Evolutionary conservation across 1,140 invertebrate genomes (phyloP).

Genomic region (Cepaea nemoralis): DNA sequence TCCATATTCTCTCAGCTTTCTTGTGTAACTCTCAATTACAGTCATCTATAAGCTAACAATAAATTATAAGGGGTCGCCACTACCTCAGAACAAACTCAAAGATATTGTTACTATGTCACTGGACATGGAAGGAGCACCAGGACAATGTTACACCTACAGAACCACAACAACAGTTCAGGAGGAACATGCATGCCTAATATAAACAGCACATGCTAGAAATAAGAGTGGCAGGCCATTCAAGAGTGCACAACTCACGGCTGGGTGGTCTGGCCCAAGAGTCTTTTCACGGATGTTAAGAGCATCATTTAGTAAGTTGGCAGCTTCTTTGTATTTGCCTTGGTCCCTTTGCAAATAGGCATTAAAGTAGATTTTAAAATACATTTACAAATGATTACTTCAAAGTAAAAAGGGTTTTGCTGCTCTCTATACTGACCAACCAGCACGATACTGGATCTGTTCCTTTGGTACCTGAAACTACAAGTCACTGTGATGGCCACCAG

Average conservation of each 20-base stretch:
- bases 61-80: no score
- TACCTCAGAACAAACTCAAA: no score
- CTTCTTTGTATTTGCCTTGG: conserved; percentile 99
- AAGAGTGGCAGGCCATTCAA: neutral
- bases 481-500: no score
- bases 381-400: neutral
- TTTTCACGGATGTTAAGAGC: conserved; percentile 98
- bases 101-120: no score
- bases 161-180: neutral
- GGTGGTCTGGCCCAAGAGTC: conserved; percentile 98
- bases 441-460: neutral
- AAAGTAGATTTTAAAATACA: neutral
- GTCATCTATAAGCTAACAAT: no score
- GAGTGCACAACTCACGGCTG: conserved; percentile 81
- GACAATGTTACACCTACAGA: neutral
- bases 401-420: no score
- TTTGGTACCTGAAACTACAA: neutral
- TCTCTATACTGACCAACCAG: no score
- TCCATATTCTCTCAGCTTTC: no score
- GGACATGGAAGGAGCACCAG: no score
- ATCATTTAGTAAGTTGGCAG: conserved; percentile 97
- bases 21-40: no score
- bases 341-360: conserved; percentile 72
- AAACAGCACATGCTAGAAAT: conserved; percentile 4
- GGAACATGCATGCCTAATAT: neutral